Percentiles rank a stretch among this genome's conserved stretches.
Conservation (phyloP, 37 sponge, comb jelly and placozoan species). For the Haliclona indistincta region DNA sequence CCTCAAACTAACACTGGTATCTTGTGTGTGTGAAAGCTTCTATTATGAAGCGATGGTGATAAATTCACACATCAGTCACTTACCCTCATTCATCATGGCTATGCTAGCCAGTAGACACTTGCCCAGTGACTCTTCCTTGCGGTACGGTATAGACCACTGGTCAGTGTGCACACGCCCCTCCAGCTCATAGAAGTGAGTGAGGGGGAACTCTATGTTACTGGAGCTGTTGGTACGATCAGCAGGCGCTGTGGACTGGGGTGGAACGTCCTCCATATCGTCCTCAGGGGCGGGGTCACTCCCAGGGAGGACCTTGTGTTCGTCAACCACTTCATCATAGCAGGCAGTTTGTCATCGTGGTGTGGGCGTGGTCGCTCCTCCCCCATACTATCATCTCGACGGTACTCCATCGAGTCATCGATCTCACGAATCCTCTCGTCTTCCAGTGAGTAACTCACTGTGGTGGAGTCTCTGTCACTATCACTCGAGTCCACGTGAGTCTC, state of each 20-base stretch:
- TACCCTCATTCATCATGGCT: constrained; percentile 72
- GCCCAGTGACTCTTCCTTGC: constrained; percentile 78
- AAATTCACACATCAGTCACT: neutral
- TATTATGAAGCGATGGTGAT: no score
- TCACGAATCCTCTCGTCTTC: constrained; percentile 52
- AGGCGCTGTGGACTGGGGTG: neutral
- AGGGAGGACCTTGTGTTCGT: neutral
- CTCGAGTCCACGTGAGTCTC: constrained; percentile 43
- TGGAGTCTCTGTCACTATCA: constrained; percentile 55
- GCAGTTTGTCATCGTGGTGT: constrained; percentile 48
- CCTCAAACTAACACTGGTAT: no score
- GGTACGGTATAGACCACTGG: constrained; percentile 91
- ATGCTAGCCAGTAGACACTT: constrained; percentile 79
- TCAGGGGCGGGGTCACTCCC: neutral
- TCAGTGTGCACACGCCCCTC: constrained; percentile 89
- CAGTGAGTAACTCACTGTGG: constrained; percentile 66
- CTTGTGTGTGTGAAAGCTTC: no score
- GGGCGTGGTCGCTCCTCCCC: constrained; percentile 47
- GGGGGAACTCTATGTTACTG: constrained; percentile 66
- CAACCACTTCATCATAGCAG: constrained; percentile 63
- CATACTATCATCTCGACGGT: neutral
- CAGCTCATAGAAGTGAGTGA: constrained; percentile 88
- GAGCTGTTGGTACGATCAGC: no score
- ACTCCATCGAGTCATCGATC: constrained; percentile 19
- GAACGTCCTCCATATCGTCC: constrained; percentile 6